A percentile compares a stretch with the other conserved stretches of the same genome.
Evolutionary conservation across 2,888 invertebrate species (phyloP).

Genomic region (Cybosia mesomella): DNA sequence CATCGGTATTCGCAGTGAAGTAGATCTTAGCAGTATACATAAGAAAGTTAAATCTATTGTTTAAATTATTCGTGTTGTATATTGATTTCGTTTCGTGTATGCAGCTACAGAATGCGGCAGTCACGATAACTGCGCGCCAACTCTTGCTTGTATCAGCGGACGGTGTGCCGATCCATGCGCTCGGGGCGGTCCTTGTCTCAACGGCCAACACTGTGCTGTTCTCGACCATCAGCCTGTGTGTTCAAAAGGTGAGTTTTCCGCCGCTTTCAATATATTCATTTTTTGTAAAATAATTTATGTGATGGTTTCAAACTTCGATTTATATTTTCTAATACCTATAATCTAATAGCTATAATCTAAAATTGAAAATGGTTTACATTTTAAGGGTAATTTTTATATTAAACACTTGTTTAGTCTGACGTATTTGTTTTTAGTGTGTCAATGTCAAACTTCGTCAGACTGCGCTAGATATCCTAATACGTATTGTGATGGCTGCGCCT

Average conservation of each 20-base stretch:
- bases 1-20: neutral
- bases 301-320: no score
- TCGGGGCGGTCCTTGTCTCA: conserved; percentile 90
- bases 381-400: conserved; percentile 1
- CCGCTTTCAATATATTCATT: neutral
- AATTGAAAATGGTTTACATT: neutral
- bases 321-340: no score
- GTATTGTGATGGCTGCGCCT: conserved; percentile 91
- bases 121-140: conserved; percentile 92
- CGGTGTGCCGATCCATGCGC: conserved; percentile 94
- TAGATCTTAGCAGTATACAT: neutral
- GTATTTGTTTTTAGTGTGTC: conserved; percentile 86
- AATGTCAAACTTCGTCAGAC: conserved; percentile 90
- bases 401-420: conserved; percentile 12
- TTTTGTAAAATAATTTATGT: no score
- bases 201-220: conserved; percentile 93
- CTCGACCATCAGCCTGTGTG: conserved; percentile 94
- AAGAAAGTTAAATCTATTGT: neutral
- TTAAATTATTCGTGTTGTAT: neutral
- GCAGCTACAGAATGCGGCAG: conserved; percentile 93
- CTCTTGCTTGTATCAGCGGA: conserved; percentile 92
- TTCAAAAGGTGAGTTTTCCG: conserved; percentile 88
- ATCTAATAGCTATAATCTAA: no score
- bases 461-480: conserved; percentile 86
- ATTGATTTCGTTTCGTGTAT: conserved; percentile 37